These are phyloP conservation scores for Octonoba sinensis DNA, from an alignment of 2,888 invertebrate species.

Conservation along the genomic window DNA sequence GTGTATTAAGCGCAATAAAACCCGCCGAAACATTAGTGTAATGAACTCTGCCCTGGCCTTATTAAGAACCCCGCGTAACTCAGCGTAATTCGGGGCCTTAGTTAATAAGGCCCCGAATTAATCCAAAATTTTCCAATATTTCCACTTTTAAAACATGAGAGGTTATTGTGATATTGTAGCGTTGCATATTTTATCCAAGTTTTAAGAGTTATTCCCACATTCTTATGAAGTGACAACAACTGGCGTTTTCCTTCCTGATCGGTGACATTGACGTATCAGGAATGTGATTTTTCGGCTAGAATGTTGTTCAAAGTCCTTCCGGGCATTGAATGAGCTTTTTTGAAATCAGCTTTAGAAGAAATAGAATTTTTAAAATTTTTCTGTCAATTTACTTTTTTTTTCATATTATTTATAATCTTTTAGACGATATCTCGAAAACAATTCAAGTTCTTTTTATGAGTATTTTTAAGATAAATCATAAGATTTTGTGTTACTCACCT, in stretches of 20 bases:
- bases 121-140: too few relatives aligned
- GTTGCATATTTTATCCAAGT: constrained; percentile 4
- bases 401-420: neutral
- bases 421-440: neutral
- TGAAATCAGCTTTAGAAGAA: neutral
- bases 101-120: too few relatives aligned
- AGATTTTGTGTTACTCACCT: neutral
- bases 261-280: neutral
- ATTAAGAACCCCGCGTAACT: too few relatives aligned
- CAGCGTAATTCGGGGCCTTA: too few relatives aligned
- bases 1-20: too few relatives aligned
- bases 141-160: neutral
- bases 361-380: neutral
- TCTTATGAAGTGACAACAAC: neutral
- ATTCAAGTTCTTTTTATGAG: neutral
- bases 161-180: neutral
- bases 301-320: constrained; percentile 9
- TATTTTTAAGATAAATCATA: neutral
- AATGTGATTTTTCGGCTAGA: neutral
- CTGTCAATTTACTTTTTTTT: neutral
- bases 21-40: too few relatives aligned
- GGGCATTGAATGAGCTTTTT: constrained; percentile 7
- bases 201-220: neutral
- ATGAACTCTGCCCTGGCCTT: too few relatives aligned
- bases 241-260: constrained; percentile 4